phyloP scores from a whole-genome alignment of 2,888 invertebrate genomes.

The Slavum lentiscoides region DNA sequence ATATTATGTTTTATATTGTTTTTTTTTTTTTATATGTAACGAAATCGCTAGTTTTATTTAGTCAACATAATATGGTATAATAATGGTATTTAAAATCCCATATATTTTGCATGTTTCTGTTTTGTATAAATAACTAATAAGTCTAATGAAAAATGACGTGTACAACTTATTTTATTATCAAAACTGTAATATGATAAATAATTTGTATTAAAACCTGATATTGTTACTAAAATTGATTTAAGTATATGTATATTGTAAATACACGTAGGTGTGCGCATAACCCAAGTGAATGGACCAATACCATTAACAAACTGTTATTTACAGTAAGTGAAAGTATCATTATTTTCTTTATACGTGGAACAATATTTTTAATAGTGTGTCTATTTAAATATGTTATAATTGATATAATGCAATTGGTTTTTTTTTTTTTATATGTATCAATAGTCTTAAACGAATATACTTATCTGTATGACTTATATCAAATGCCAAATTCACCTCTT shows the following conservation, averaged over 20 bases:
- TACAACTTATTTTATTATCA: constrained; percentile 30
- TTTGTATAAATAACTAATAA: constrained; percentile 1
- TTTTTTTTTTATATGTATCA: constrained; percentile 8
- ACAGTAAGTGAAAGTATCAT: constrained; percentile 49
- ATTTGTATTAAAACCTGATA: constrained; percentile 25
- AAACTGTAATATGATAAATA: constrained; percentile 14
- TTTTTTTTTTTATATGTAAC: neutral
- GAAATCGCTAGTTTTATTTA: constrained; percentile 31
- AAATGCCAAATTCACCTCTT: constrained; percentile 47
- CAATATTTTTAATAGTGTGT: constrained; percentile 21
- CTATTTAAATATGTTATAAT: constrained; percentile 4
- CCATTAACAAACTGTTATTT: constrained; percentile 25
- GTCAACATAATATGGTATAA: constrained; percentile 8
- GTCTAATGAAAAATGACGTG: constrained; percentile 7
- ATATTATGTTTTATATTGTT: neutral
- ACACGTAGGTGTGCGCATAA: constrained; percentile 24
- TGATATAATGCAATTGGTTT: neutral
- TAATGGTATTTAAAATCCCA: neutral
- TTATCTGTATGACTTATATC: constrained; percentile 5
- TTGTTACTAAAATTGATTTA: constrained; percentile 22
- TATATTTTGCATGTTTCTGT: neutral
- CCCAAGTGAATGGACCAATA: constrained; percentile 46
- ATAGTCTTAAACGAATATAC: constrained; percentile 18
- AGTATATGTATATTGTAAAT: constrained; percentile 39
- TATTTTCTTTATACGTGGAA: constrained; percentile 40